Conservation (phyloP, 1,140 invertebrate species). For the Cotesia vestalis region DNA sequence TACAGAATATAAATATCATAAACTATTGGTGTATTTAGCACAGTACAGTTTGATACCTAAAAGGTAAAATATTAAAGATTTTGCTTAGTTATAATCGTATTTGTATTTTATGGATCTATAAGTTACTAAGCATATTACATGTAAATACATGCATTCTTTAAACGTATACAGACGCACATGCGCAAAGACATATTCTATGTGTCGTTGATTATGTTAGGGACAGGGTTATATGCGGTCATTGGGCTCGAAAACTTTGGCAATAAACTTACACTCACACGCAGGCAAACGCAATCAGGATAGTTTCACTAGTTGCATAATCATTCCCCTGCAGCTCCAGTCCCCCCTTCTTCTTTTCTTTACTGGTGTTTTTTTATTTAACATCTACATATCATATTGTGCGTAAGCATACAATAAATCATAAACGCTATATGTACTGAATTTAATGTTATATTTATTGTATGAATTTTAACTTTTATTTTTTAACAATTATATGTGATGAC, state of each 20-base stretch:
- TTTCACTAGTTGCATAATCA: slow-evolving; percentile 53
- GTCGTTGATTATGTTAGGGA: slow-evolving; percentile 48
- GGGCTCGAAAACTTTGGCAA: slow-evolving; percentile 67
- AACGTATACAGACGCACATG: slow-evolving; percentile 10
- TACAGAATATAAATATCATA: no score
- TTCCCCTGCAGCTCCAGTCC: slow-evolving; percentile 1
- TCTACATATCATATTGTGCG: no score
- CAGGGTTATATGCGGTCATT: slow-evolving; percentile 65
- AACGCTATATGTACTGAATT: no score
- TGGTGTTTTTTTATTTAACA: slow-evolving; percentile 19
- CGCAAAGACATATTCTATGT: not conserved
- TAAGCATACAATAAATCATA: no score
- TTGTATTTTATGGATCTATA: not conserved
- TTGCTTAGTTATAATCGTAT: not conserved
- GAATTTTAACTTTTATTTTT: not conserved
- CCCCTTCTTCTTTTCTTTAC: slow-evolving; percentile 19
- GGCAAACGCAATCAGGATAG: slow-evolving; percentile 54
- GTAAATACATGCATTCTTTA: no score
- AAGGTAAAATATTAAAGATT: slow-evolving; percentile 20
- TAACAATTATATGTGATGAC: not conserved
- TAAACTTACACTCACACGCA: slow-evolving; percentile 62
- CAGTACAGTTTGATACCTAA: not conserved
- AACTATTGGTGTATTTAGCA: no score
- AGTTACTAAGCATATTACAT: no score
- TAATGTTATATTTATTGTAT: not conserved